Conservation (phyloP, 2,113 vertebrate genomes). For the Chaetodon auriga region DNA sequence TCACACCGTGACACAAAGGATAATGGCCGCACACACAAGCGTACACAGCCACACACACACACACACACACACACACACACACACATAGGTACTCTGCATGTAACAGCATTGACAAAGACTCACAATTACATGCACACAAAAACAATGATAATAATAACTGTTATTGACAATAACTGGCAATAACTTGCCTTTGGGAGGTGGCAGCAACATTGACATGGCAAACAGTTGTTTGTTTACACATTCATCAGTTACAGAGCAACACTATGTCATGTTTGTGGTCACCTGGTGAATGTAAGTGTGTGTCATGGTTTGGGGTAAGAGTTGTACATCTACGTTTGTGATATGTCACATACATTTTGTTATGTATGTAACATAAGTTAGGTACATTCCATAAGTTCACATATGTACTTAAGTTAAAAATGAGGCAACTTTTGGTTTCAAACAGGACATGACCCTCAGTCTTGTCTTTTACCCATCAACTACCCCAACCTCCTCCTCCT, state of each 20-base stretch:
- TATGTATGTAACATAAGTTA: too few species aligned
- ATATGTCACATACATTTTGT: too few species aligned
- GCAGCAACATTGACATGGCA: not conserved
- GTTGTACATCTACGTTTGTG: too few species aligned
- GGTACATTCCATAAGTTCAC: too few species aligned
- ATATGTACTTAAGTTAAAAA: too few species aligned
- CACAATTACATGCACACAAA: not conserved
- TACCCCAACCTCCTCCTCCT: too few species aligned
- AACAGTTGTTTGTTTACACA: not conserved
- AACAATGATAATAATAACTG: not conserved
- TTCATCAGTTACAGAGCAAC: not conserved
- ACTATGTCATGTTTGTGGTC: not conserved
- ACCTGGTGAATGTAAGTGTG: not conserved
- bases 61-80: not conserved
- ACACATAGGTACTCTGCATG: not conserved
- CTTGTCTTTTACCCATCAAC: too few species aligned
- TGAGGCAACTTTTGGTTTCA: too few species aligned
- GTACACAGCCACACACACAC: not conserved
- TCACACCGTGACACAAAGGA: constrained; percentile 33
- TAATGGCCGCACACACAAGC: constrained; percentile 4
- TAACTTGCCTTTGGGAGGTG: not conserved
- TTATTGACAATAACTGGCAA: not conserved
- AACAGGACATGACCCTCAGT: too few species aligned
- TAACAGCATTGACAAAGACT: not conserved
- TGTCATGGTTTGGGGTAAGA: too few species aligned